Evolutionary conservation across 2,113 vertebrate species (phyloP).

Genomic region (Egretta garzetta): DNA sequence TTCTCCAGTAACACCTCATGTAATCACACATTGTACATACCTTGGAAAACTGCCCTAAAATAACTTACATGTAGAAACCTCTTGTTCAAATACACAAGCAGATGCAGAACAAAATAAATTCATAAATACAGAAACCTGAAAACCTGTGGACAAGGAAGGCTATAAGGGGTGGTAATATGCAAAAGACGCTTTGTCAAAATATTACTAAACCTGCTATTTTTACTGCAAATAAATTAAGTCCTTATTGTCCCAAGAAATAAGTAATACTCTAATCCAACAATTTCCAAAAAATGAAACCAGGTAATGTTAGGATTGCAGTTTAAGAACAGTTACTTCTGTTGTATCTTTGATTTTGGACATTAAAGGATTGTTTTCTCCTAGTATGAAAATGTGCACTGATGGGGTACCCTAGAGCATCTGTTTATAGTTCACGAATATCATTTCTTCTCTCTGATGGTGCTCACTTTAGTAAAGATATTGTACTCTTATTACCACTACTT

Average conservation of each 20-base stretch:
- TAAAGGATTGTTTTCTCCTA: not conserved
- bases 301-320: not conserved
- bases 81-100: not conserved
- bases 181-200: not conserved
- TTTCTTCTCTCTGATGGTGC: not conserved
- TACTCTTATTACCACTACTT: not conserved
- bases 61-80: not conserved
- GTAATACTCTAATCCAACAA: not conserved
- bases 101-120: not conserved
- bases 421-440: not conserved
- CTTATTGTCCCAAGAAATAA: not conserved
- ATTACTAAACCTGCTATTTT: not conserved
- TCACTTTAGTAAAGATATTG: not conserved
- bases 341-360: not conserved
- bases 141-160: not conserved
- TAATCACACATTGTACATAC: not conserved
- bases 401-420: not conserved
- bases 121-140: not conserved
- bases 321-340: not conserved
- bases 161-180: not conserved
- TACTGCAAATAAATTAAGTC: not conserved
- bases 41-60: not conserved
- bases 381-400: not conserved
- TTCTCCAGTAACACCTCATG: not conserved
- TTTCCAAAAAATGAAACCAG: not conserved